phyloP scores from a whole-genome alignment of 2,888 invertebrate species.

The Drosophila mimica region DNA sequence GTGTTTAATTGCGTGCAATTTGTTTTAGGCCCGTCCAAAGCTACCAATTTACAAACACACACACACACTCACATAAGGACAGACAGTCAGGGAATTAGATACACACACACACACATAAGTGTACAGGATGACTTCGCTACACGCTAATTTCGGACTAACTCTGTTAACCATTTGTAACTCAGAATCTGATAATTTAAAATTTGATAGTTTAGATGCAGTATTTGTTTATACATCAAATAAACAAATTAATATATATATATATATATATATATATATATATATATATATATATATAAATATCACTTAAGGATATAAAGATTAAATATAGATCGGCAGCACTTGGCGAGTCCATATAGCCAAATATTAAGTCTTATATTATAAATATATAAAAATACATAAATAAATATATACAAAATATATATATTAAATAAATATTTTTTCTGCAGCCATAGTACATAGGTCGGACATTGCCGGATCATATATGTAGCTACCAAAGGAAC shows the following conservation, averaged over 20 bases:
- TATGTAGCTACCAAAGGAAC: neutral
- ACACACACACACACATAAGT: constrained; percentile 3
- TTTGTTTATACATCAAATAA: neutral
- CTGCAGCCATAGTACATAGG: neutral
- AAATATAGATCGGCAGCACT: too few species aligned
- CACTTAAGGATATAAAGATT: neutral
- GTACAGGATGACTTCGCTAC: constrained; percentile 14
- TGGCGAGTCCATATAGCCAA: too few species aligned
- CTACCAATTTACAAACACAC: constrained; percentile 52
- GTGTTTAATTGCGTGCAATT: constrained; percentile 78
- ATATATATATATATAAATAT: too few species aligned
- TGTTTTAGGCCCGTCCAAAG: constrained; percentile 67
- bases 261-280: too few species aligned
- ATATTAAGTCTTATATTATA: too few species aligned
- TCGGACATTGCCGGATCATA: neutral
- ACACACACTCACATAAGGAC: constrained; percentile 9
- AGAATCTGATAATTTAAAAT: neutral
- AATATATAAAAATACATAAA: neutral
- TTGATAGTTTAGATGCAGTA: neutral
- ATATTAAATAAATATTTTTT: neutral
- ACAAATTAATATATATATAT: too few species aligned
- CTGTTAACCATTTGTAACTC: neutral
- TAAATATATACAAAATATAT: too few species aligned
- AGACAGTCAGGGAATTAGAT: constrained; percentile 1
- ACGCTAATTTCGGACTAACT: neutral